Conservation (phyloP, 2,888 invertebrate species). For the Euplexia lucipara region DNA sequence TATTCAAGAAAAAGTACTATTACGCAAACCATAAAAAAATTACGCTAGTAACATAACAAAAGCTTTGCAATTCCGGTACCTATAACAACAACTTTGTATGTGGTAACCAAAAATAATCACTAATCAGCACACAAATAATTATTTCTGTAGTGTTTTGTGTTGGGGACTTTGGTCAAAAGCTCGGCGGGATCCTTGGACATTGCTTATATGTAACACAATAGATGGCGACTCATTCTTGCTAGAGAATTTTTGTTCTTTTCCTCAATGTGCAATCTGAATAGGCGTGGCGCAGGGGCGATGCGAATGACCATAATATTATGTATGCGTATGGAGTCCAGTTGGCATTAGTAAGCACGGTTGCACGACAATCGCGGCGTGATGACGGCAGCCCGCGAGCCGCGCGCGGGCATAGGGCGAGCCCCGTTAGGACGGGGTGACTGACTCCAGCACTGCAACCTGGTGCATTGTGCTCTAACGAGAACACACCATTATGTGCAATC, state of each 20-base stretch:
- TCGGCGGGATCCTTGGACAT: slow-evolving; percentile 79
- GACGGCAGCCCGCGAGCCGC: slow-evolving; percentile 80
- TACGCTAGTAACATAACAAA: slow-evolving; percentile 25
- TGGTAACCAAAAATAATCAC: slow-evolving; percentile 36
- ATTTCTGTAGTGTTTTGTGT: slow-evolving; percentile 71
- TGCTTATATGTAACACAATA: slow-evolving; percentile 61
- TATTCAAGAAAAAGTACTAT: background rate
- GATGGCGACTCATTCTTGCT: slow-evolving; percentile 52
- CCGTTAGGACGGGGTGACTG: slow-evolving; percentile 90
- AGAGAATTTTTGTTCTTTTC: slow-evolving; percentile 56
- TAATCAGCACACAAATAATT: slow-evolving; percentile 54
- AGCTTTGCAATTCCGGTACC: slow-evolving; percentile 19
- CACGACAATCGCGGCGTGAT: slow-evolving; percentile 84
- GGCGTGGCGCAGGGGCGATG: slow-evolving; percentile 65
- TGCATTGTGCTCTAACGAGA: slow-evolving; percentile 91
- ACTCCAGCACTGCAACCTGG: slow-evolving; percentile 89
- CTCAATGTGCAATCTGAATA: slow-evolving; percentile 62
- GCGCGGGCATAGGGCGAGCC: slow-evolving; percentile 87
- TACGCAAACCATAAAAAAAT: no score
- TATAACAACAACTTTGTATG: slow-evolving; percentile 30
- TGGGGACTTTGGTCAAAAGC: slow-evolving; percentile 67
- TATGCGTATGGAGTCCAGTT: slow-evolving; percentile 80
- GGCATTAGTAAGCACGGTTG: slow-evolving; percentile 85
- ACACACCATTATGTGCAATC: slow-evolving; percentile 87
- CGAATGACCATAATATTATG: slow-evolving; percentile 73